Evolutionary conservation across 2,113 vertebrate species (phyloP).

Genomic region (Xenopus borealis): DNA sequence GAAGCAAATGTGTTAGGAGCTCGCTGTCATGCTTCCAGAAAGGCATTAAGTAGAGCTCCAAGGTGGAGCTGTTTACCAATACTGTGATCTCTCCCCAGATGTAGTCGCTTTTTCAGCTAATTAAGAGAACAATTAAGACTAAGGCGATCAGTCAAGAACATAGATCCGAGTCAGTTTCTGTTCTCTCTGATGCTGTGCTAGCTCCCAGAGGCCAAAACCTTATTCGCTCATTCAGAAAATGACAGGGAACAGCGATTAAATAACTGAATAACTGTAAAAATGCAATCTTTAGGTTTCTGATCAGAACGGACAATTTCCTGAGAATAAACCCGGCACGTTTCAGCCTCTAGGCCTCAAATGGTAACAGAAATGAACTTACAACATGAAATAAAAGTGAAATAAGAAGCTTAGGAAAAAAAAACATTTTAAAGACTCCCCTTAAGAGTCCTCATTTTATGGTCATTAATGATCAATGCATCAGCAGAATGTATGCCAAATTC

Average conservation of each 20-base stretch:
- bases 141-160: constrained; percentile 81
- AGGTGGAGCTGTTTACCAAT: constrained; percentile 80
- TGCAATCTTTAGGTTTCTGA: constrained; percentile 73
- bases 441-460: constrained; percentile 63
- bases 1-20: constrained; percentile 59
- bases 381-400: too few relatives aligned
- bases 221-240: constrained; percentile 83
- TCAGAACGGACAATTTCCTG: constrained; percentile 67
- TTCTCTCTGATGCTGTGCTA: constrained; percentile 61
- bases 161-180: constrained; percentile 71
- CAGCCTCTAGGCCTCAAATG: too few relatives aligned
- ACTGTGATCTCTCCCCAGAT: constrained; percentile 81
- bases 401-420: neutral
- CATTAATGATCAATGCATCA: constrained; percentile 71
- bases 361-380: too few relatives aligned
- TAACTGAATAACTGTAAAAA: constrained; percentile 83
- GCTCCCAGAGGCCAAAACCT: constrained; percentile 71
- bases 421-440: constrained; percentile 48
- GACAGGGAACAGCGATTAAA: constrained; percentile 80
- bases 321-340: constrained; percentile 62
- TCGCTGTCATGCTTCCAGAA: constrained; percentile 73
- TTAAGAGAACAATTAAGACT: constrained; percentile 98
- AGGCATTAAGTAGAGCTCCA: constrained; percentile 73
- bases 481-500: constrained; percentile 66
- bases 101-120: constrained; percentile 88